Conservation (phyloP, 2,888 invertebrate genomes). For the Hirtodrosophila trivittata region DNA sequence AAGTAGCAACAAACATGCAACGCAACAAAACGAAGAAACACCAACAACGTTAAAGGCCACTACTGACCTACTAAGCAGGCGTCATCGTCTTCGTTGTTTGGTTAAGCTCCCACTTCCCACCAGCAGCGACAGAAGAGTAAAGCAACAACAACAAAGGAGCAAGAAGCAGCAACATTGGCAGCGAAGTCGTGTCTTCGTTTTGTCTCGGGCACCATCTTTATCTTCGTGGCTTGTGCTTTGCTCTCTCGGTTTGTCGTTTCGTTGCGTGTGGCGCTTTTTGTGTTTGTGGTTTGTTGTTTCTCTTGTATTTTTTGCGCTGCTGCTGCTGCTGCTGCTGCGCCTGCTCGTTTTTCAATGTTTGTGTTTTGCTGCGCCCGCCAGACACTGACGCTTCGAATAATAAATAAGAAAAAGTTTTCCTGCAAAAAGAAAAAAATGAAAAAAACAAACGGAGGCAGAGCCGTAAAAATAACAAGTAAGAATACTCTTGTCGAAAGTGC, state of each 20-base stretch:
- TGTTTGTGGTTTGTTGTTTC: constrained; percentile 37
- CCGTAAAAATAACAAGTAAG: constrained; percentile 56
- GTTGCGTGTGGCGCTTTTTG: constrained; percentile 57
- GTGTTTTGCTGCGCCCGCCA: constrained; percentile 51
- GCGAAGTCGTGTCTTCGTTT: constrained; percentile 55
- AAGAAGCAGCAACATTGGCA: constrained; percentile 18
- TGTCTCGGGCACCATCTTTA: constrained; percentile 47
- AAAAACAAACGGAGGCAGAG: constrained; percentile 37
- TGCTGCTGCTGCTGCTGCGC: constrained; percentile 33
- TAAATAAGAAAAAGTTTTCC: constrained; percentile 83
- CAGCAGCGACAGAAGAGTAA: constrained; percentile 20
- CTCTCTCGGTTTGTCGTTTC: constrained; percentile 36
- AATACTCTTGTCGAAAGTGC: not conserved
- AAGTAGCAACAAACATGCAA: constrained; percentile 43
- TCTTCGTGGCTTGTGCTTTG: constrained; percentile 48
- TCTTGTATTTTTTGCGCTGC: constrained; percentile 25
- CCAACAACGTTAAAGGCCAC: constrained; percentile 71
- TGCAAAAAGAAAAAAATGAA: constrained; percentile 64
- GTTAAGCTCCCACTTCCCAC: constrained; percentile 50
- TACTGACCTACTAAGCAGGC: constrained; percentile 82
- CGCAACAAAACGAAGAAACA: constrained; percentile 36
- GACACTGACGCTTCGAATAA: constrained; percentile 73
- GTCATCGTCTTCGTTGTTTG: constrained; percentile 39
- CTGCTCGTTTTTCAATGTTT: constrained; percentile 71
- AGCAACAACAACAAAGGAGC: constrained; percentile 7